Evolutionary conservation across 53 echinoderm and acorn worm species (phyloP), one percentile per base, ranked within the genome.

Genomic region (Astropecten irregularis): DNA sequence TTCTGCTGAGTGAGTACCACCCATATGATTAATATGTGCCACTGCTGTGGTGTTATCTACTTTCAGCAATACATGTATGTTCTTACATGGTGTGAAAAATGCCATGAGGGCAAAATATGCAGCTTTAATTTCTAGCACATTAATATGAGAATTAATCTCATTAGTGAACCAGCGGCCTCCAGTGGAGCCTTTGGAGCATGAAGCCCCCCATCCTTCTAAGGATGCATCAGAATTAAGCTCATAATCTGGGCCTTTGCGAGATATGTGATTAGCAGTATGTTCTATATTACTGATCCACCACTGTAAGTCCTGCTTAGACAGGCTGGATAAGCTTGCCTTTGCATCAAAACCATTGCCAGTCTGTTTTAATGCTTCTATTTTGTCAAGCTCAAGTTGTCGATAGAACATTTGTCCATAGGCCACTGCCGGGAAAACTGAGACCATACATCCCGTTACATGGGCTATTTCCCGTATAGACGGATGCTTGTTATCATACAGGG

Each of bases 241-340:
- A 34, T 55, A 36, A 19, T 74, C 76, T 8, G 56, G 55, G n/a
- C 36, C 37, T 5, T 21, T 56, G 55, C 19, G 35, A 74, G 48
- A 49, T 35, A 55, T 74, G 20, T 18, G 56, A 16, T 36, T 74
- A 22, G 3, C 25, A 4, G n/a, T 44, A 61, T 11, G 3, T 16
- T 61, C 68, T 50, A 67, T 66, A 34, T 83, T 67, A 48, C 29
- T 20, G 2, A 82, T 30, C 83, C 83, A 83, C 83, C 83, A 67
- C 18, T 68, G 22, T 13, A 83, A 7, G 27, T 83, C 83, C 8
- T 36, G 20, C 23, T 26, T 35, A 10, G 67, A 48, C 1, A 48
- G 49, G 3, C 51, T 49, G 8, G 60, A 59, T 33, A 83, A 48
- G 25, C 29, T 50, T 49, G 49, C 31, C 3, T 30, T 40, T 19